Conservation (phyloP, 2,113 vertebrate genomes). For the Numida meleagris region DNA sequence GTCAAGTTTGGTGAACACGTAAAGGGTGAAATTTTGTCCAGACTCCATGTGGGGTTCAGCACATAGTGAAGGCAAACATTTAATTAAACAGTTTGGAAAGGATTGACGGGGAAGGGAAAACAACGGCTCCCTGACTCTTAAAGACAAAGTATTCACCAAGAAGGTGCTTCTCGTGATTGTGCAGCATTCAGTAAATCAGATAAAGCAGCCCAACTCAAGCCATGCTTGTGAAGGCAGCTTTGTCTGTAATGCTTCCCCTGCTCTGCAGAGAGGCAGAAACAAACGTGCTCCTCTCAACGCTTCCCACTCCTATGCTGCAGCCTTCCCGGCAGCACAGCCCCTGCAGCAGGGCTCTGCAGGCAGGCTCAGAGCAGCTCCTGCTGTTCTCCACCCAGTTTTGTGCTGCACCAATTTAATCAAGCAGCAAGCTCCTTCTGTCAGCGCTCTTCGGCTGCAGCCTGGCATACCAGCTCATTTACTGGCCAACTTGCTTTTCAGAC, state of each 20-base stretch:
- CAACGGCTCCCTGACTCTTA: background rate
- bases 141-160: background rate
- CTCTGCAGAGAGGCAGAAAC: fast-evolving
- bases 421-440: background rate
- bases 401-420: background rate
- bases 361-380: background rate
- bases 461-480: background rate
- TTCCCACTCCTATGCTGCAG: background rate
- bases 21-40: background rate
- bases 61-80: background rate
- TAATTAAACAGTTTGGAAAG: background rate
- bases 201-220: background rate
- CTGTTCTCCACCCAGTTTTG: background rate
- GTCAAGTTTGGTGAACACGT: background rate
- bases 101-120: background rate
- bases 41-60: background rate
- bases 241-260: background rate
- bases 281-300: background rate
- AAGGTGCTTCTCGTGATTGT: background rate
- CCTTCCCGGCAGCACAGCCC: background rate
- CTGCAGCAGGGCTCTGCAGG: background rate
- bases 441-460: background rate
- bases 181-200: background rate
- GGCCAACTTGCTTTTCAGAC: background rate
- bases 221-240: background rate